Base-by-base conservation (phyloP, 2,113 vertebrate genomes). In the Felis chaus region DNA sequence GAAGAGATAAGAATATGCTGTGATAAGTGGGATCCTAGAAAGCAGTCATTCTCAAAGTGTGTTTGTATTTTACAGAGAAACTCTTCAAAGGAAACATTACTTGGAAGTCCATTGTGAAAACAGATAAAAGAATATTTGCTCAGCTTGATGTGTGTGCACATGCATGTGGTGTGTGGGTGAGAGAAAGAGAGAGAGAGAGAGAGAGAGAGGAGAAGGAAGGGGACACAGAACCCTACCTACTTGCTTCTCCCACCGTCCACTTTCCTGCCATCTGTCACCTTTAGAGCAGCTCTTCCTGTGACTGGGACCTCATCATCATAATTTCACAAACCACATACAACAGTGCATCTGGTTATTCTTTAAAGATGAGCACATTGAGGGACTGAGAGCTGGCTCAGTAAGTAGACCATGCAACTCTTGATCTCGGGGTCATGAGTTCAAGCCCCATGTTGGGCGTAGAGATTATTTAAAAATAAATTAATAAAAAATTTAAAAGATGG, bases 71-170 rank as follows among this genome's bases (percentile, higher is more conserved):
- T 39, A 92, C 39, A 29, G 83, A 94, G 55, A 91, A 83, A 91
- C 33, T 89, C 68, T 94, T 94, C 88, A 98, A 73, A 96, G 71
- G 50, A 91, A 97, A 93, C 53, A 84, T 89, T 83, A 80, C 71
- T 98, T 96, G 69, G 65, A 95, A 96, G 41, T 89, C 25, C 63
- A 97, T 5, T 55, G 33, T 90, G 87, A 96, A 96, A 97, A 96
- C 31, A 97, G 65, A 95, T 92, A 81, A 93, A 97, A 91, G 45
- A 36, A 3, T 84, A 79, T 93, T 87, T 97, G 41, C 36, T 93
- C 15, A 86, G n/a, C 10, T 36, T 85, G 53, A 25, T 4, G 3
- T 63, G 4, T 92, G 36, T 74, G 29, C 21, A 9, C 25, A 14
- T 66, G 23, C 16, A 8, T 29, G 33, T 65, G 29, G 14, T 27